Evolutionary conservation across 2,797 vertebrate species (phyloP), one percentile per base, ranked within the genome.

Genomic region (Protonibea diacanthus): DNA sequence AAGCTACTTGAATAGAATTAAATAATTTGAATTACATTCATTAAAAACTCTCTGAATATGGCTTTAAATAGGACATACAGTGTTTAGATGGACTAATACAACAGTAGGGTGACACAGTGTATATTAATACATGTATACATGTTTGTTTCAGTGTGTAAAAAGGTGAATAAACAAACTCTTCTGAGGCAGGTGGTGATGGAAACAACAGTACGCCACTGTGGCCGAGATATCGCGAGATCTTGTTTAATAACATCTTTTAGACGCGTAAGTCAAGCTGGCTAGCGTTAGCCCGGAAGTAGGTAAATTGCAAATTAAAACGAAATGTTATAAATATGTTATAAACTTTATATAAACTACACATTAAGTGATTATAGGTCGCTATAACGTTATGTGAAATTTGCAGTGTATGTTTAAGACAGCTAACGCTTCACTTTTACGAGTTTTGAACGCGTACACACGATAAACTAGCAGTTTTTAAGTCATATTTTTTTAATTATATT

Each of bases 211-310:
- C 42, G 29, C 6, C 4, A 42, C 52, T 8, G 21, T 58, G 29
- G 6, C 18, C 3, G 1, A 13, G 21, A 53, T 79, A 80, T 85
- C 84, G 80, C 87, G 84, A 18, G 62, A 27, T 77, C n/a, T 77
- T 45, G 67, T 65, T 84, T 80, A 57, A 70, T 51, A 69, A 70
- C 74, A 2, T 29, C n/a, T 29, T 14, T 74, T n/a, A 12, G 8
- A 51, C 7, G 42, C 0, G 8, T 70, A 20, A 0, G 33, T 76
- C 64, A 90, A 89, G 82, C 0, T 10, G 2, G 53, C 18, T 3
- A 2, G 14, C 5, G 23, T 51, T 58, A 58, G 4, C 0, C 55
- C 52, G 68, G 75, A 88, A 78, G 52, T 33, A 11, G 0, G 0
- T 2, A 56, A 57, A n/a, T 20, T 20, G 3, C 11, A 69, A 57